phyloP scores from a whole-genome alignment of 1,140 invertebrate species.

The Coelopa frigida region DNA sequence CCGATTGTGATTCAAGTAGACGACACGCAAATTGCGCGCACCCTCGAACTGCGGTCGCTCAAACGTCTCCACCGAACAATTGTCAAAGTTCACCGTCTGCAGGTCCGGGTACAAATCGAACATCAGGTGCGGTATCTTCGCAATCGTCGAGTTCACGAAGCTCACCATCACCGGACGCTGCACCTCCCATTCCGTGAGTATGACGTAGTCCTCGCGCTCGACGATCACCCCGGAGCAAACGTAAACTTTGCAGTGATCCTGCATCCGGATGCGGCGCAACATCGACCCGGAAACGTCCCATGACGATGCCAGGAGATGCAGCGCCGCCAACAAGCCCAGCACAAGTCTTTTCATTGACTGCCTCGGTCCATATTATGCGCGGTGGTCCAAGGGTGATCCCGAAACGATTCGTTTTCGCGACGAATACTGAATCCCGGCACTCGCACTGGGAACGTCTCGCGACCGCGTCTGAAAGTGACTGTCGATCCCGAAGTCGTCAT shows the following conservation, averaged over 20 bases:
- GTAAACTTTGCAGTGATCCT: constrained; percentile 35
- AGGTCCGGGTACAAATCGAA: constrained; percentile 41
- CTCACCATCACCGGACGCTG: constrained; percentile 28
- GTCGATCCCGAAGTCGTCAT: no score
- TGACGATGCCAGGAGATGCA: no score
- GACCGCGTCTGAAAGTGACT: no score
- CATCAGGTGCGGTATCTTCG: constrained; percentile 39
- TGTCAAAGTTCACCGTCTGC: constrained; percentile 39
- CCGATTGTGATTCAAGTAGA: constrained; percentile 33
- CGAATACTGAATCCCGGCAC: no score
- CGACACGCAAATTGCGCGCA: constrained; percentile 38
- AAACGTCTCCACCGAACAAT: constrained; percentile 35
- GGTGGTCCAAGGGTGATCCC: no score
- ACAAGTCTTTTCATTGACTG: no score
- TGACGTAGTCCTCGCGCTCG: constrained; percentile 35
- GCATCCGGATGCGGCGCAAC: constrained; percentile 40
- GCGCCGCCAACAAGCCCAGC: no score
- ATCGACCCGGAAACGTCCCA: no score
- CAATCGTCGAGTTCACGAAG: constrained; percentile 37
- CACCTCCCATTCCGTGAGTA: constrained; percentile 33
- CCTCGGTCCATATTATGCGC: no score
- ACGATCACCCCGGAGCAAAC: constrained; percentile 33
- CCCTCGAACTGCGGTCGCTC: constrained; percentile 41
- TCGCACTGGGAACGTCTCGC: no score
- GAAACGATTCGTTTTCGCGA: no score